Conservation (phyloP, 2,888 invertebrate species). For the Papilio elwesi region DNA sequence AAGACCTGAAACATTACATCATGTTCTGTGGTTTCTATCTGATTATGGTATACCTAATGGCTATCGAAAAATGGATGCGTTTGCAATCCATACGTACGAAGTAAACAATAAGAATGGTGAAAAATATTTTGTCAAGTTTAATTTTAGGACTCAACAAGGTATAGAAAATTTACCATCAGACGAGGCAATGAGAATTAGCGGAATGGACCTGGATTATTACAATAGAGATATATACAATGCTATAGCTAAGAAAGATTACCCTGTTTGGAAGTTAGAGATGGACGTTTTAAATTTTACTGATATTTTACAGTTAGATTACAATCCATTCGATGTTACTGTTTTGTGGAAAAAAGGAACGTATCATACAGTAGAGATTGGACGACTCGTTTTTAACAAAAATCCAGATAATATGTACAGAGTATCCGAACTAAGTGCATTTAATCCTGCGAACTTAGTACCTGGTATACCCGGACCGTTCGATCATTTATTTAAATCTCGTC, state of each 20-base stretch:
- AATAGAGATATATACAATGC: conserved; percentile 94
- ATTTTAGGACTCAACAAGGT: conserved; percentile 94
- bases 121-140: conserved; percentile 92
- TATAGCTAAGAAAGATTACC: conserved; percentile 87
- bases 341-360: conserved; percentile 70
- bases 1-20: conserved; percentile 91
- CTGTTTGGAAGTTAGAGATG: conserved; percentile 67
- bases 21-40: conserved; percentile 89
- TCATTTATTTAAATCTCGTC: conserved; percentile 58
- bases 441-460: conserved; percentile 68
- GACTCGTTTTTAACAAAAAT: conserved; percentile 58
- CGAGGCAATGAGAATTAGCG: conserved; percentile 86
- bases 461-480: conserved; percentile 70
- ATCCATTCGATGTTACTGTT: conserved; percentile 67
- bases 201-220: conserved; percentile 91
- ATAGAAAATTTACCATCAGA: conserved; percentile 88
- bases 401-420: conserved; percentile 63
- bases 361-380: conserved; percentile 59
- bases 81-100: conserved; percentile 95
- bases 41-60: conserved; percentile 96
- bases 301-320: conserved; percentile 56
- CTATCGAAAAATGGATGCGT: conserved; percentile 94
- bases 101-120: conserved; percentile 89
- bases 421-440: conserved; percentile 60
- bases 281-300: conserved; percentile 60